Base-by-base conservation (phyloP, 2,113 vertebrate genomes). In the Sciurus niger region DNA sequence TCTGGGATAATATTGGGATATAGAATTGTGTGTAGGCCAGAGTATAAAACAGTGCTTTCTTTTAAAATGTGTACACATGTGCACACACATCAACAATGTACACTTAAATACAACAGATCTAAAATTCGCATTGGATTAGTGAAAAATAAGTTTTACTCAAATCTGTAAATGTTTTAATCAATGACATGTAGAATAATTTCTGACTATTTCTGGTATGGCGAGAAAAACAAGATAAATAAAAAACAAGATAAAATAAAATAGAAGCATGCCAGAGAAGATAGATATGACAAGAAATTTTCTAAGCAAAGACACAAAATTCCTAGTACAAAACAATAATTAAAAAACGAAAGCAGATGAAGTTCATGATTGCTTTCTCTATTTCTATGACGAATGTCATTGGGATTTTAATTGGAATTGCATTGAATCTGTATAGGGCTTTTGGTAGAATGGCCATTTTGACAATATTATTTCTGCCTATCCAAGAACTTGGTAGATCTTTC, bases 101-200 rank as follows among this genome's bases (percentile, higher is more conserved):
- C 7, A 43, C 30, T 79, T 51, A 85, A 53, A 84, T 53, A 10
- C 8, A 67, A 3, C 58, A 18, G 2, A 60, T 32, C 34, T 82
- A 63, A 96, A 93, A 84, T 67, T 34, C 12, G 72, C 11, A 77
- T 5, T 82, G 24, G 20, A 86, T 82, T 10, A 63, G 18, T 46
- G 84, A 86, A 93, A 90, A 76, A 91, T 20, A 65, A 92, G 8
- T n/a, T 92, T 76, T 90, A 58, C 37, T 86, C 94, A 73, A 72
- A 67, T 89, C 25, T 34, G 4, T 72, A 95, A 37, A 55, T 37
- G 18, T 3, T 80, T 95, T 74, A 83, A 96, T 87, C 76, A 88
- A n/a, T 67, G 14, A 46, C 25, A 83, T 60, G 12, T 30, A 89
- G 14, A 92, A 83, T 4, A 73, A 93, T 70, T 51, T 89, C 4